Conservation (phyloP, 2,113 vertebrate species). For the Alligator mississippiensis region DNA sequence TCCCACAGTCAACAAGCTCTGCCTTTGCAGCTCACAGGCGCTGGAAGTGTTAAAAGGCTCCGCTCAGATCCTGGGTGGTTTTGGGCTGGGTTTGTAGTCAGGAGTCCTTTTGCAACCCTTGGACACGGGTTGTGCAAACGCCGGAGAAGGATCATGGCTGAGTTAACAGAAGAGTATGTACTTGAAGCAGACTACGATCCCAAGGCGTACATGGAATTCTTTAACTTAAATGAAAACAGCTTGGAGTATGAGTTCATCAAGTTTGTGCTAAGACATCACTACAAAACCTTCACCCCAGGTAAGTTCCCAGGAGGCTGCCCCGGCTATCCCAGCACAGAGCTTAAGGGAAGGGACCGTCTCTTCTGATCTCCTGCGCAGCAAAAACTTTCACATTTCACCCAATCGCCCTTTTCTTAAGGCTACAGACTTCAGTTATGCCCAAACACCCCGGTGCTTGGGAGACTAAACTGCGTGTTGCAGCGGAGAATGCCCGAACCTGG, state of each 20-base stretch:
- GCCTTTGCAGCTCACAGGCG: background rate
- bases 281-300: background rate
- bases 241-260: background rate
- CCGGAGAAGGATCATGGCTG: background rate
- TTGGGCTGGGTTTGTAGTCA: background rate
- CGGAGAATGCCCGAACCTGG: too few species aligned
- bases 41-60: background rate
- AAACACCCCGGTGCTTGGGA: too few species aligned
- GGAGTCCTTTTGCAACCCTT: background rate
- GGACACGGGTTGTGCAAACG: background rate
- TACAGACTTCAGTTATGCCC: too few species aligned
- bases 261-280: background rate
- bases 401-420: too few species aligned
- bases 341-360: too few species aligned
- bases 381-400: too few species aligned
- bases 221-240: background rate
- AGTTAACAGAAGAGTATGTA: background rate
- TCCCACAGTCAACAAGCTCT: too few species aligned
- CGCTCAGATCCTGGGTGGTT: too few species aligned
- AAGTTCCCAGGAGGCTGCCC: background rate
- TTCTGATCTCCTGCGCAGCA: too few species aligned
- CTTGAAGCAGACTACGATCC: background rate
- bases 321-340: too few species aligned
- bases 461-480: too few species aligned
- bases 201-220: background rate